Base-by-base conservation (phyloP, 2,797 vertebrate species). In the Mormyrops boulengeri region DNA sequence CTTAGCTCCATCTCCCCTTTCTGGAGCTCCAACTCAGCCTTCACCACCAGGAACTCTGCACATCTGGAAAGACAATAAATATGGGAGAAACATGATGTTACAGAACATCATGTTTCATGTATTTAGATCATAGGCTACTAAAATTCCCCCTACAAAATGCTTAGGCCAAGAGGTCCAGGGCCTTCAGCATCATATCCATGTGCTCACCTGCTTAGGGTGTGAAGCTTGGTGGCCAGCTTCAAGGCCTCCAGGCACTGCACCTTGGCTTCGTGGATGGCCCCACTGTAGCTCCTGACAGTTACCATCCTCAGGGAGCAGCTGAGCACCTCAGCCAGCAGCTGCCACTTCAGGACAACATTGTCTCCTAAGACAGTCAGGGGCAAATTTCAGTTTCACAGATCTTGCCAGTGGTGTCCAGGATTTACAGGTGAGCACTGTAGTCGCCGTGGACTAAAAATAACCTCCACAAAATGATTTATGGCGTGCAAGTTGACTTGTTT, bases 241-340 rank as follows among this genome's bases (percentile, higher is more conserved):
- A 98, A 93, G 3, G 97, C 97, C 92, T 99, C 97, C n/a, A 97
- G 91, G 89, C 98, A 99, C 90, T 98, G 97, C 22, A 96, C 96
- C 92, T 97, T 97, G 88, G 98, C 97, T 47, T 97, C 97, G 0
- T 95, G 97, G 22, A 97, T 91, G 69, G 94, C 95, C 11, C 98
- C 98, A 88, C 95, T 91, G 49, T 80, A 90, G 92, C 96, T 93
- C 38, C 97, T 94, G 6, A 96, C 92, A 4, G 92, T 91, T 38
- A 98, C 95, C 69, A 98, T 94, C 89, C 94, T 96, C 94, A 96
- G 92, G 0, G 97, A 97, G 94, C 97, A 98, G 90, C 91, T 93
- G 69, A 98, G 93, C 91, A 97, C 92, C 73, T 98, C 97, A 0
- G 95, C 95, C 89, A 99, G 96, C 90, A 99, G 94, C 92, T 97